These are phyloP conservation scores for Arvicanthis niloticus DNA, from an alignment of 2,113 vertebrate genomes.

Conservation along the genomic window DNA sequence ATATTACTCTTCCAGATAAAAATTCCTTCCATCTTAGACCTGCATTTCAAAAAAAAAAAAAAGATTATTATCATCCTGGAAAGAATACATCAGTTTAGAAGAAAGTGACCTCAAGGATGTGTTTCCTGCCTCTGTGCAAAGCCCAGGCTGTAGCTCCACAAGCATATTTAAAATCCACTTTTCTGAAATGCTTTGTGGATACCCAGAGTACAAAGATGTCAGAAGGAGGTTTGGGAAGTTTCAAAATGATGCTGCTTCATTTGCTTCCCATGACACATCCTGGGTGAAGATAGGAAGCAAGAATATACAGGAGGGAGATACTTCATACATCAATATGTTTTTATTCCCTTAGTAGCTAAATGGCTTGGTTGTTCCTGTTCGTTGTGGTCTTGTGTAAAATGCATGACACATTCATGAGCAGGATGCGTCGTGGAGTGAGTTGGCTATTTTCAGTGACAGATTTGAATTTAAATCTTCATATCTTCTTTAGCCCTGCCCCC, in stretches of 20 bases:
- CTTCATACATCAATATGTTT: background rate
- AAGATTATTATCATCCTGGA: conserved; percentile 93
- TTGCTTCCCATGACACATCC: conserved; percentile 7
- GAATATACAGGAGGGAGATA: background rate
- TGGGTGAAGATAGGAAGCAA: conserved; percentile 49
- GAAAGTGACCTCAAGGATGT: conserved; percentile 85
- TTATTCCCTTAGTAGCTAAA: background rate
- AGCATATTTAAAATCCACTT: conserved; percentile 63
- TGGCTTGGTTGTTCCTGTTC: background rate
- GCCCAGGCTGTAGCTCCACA: conserved; percentile 68
- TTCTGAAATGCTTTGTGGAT: conserved; percentile 76
- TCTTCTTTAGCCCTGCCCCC: background rate
- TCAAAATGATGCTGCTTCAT: conserved; percentile 44
- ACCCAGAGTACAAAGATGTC: conserved; percentile 53
- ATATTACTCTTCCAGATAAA: conserved; percentile 95
- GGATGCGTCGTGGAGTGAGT: background rate
- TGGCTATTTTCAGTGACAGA: background rate
- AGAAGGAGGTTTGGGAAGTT: conserved; percentile 55
- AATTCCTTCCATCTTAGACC: conserved; percentile 98
- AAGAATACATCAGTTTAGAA: conserved; percentile 89
- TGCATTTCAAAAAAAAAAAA: conserved; percentile 91
- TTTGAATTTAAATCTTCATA: background rate
- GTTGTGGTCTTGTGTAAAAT: background rate
- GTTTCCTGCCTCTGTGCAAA: conserved; percentile 81
- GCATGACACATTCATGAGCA: background rate